phyloP scores from a whole-genome alignment of 2,888 invertebrate species.

The Trissonchulus latispiculum region DNA sequence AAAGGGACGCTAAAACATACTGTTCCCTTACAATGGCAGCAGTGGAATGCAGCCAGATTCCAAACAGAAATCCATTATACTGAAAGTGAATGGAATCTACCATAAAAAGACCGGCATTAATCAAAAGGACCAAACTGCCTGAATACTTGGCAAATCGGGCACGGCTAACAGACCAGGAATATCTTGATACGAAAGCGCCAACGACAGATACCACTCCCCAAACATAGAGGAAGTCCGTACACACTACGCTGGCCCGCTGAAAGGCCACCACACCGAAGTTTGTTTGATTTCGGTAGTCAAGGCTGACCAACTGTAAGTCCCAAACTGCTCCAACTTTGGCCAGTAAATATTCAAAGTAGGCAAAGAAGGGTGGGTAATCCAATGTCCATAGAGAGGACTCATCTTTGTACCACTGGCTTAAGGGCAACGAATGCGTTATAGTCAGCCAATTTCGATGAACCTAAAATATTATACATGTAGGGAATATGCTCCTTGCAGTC shows the following conservation, averaged over 20 bases:
- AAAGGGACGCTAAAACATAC: slow-evolving; percentile 48
- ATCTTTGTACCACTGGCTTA: slow-evolving; percentile 75
- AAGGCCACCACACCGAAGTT: slow-evolving; percentile 62
- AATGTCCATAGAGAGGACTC: slow-evolving; percentile 83
- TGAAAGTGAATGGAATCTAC: slow-evolving; percentile 98
- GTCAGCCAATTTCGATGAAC: slow-evolving; percentile 98
- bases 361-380: slow-evolving; percentile 97
- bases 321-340: slow-evolving; percentile 64
- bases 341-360: slow-evolving; percentile 81
- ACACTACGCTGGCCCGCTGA: slow-evolving; percentile 78
- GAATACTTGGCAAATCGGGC: slow-evolving; percentile 7
- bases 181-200: background rate
- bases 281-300: slow-evolving; percentile 43
- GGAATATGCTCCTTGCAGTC: too few species aligned
- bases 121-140: slow-evolving; percentile 59
- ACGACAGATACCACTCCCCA: slow-evolving; percentile 32
- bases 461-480: too few species aligned
- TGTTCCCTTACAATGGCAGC: slow-evolving; percentile 58
- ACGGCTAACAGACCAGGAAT: background rate
- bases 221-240: slow-evolving; percentile 67
- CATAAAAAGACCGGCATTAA: slow-evolving; percentile 75
- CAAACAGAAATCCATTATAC: slow-evolving; percentile 92
- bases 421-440: slow-evolving; percentile 69
- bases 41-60: slow-evolving; percentile 68
- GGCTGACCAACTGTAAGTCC: slow-evolving; percentile 70